Evolutionary conservation across 2,797 vertebrate genomes (phyloP), one percentile per base, ranked within the genome.

Genomic region (Rousettus madagascariensis): DNA sequence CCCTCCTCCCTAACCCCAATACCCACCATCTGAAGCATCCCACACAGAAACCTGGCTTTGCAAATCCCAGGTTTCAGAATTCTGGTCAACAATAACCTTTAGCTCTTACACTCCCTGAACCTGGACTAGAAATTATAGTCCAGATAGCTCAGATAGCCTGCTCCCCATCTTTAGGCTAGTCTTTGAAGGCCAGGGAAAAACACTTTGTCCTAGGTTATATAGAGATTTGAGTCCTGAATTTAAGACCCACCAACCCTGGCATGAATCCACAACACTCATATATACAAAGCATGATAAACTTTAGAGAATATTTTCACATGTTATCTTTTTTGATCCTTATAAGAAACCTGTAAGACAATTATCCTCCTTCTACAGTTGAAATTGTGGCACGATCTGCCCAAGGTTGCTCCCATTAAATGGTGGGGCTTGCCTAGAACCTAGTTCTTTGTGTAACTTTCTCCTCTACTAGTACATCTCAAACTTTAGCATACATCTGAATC

Each of bases 241-340:
- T 69, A 90, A 86, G 57, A 41, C 33, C 74, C 38, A 74, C 11
- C 61, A 87, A 87, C 28, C 61, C 33, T 87, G 41, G 10, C n/a
- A 90, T 12, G 19, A 94, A 90, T 13, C 13, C 65, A 72, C 15
- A 75, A 36, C 7, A 74, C 13, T 84, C 59, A 59, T 26, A 86
- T 43, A 72, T 38, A 69, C 26, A 86, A 96, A 87, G 41, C 51
- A 49, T 43, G 9, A 16, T 57, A 66, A 30, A 49, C 15, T 82
- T 89, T 71, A 78, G 57, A 85, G 20, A 96, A n/a, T 16, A 89
- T 57, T 57, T 97, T 59, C 43, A n/a, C 24, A 72, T 33, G 59
- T 72, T 68, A 43, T 53, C 20, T 65, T 51, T 69, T 84, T 80
- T 53, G 33, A 92, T 53, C 43, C 53, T 87, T 84, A 28, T 8